Percentiles rank a stretch among this genome's conserved stretches.
These are phyloP conservation scores for Petaurus breviceps DNA, from an alignment of 2,113 vertebrate genomes.

Conservation along the genomic window DNA sequence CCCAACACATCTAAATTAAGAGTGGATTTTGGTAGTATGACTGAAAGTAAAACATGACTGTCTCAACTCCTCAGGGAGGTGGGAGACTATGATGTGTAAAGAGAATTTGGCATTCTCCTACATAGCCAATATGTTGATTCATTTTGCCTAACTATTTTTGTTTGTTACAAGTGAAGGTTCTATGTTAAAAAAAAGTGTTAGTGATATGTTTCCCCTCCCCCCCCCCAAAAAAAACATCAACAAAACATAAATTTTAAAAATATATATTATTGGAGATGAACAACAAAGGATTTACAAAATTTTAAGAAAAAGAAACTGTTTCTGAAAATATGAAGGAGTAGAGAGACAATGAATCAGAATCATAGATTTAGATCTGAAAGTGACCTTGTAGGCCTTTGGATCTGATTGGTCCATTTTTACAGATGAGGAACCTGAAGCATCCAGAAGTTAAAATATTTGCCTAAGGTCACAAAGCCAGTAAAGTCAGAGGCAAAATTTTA, in stretches of 20 bases:
- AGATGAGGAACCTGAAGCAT: neutral
- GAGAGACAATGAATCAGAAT: neutral
- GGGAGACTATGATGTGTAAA: neutral
- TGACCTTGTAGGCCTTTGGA: neutral
- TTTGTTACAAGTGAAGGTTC: neutral
- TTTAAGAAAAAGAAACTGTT: neutral
- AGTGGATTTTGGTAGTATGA: neutral
- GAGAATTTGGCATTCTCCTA: neutral
- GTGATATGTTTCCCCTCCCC: neutral
- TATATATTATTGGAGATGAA: neutral
- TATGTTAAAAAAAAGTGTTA: neutral
- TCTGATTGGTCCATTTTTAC: no score
- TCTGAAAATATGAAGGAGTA: neutral
- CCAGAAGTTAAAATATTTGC: neutral
- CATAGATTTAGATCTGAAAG: neutral
- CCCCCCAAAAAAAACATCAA: neutral
- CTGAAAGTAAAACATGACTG: neutral
- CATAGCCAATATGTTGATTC: neutral
- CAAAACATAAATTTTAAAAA: no score
- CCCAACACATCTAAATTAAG: slow-evolving; percentile 40
- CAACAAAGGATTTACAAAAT: neutral
- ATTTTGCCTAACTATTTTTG: neutral
- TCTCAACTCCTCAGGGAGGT: neutral
- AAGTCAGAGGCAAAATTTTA: neutral
- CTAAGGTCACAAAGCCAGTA: neutral